Evolutionary conservation across 2,113 vertebrate genomes (phyloP), one percentile per base, ranked within the genome.

Genomic region (Nannobrachium achirus): DNA sequence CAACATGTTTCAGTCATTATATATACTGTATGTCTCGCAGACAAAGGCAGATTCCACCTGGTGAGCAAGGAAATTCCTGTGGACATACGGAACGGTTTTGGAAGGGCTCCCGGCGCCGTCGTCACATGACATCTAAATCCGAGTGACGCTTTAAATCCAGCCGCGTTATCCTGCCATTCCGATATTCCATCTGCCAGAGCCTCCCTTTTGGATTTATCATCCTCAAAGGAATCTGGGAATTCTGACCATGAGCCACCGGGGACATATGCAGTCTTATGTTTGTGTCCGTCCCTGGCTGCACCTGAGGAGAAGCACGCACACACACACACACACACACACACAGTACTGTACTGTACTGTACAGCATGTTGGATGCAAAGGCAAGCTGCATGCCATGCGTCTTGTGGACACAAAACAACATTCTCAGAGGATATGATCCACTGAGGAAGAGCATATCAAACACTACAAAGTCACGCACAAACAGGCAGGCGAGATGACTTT

Each of bases 41-140:
- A 41, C 60, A 50, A 71, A 66, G 6, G 50, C 3, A 62, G 40
- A 72, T 64, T 39, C 46, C 38, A 66, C 41, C 62, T 56, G 53
- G 49, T 7, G 4, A 76, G 66, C 52, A 52, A 64, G 69, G 59
- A 78, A 82, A 70, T 76, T 57, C 75, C 18, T 18, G 40, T 74
- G 56, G 69, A 65, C 16, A 33, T 78, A 71, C 70, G 59, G 55
- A 76, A 69, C 63, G 16, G 56, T 61, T 82, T 60, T 81, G 81
- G 79, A 84, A 68, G 53, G 55, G 58, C 19, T 58, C 78, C 75
- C 45, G 1, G 58, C 18, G 66, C 53, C 66, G 64, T 63, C 53
- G 68, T 82, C 68, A 78, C 73, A 72, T 82, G 81, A 73, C 52
- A 49, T 81, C 83, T 85, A 78, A 86, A 84, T 85, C 85, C 48